Evolutionary conservation across 1,140 invertebrate genomes (phyloP).

Genomic region (Listronotus oregonensis): DNA sequence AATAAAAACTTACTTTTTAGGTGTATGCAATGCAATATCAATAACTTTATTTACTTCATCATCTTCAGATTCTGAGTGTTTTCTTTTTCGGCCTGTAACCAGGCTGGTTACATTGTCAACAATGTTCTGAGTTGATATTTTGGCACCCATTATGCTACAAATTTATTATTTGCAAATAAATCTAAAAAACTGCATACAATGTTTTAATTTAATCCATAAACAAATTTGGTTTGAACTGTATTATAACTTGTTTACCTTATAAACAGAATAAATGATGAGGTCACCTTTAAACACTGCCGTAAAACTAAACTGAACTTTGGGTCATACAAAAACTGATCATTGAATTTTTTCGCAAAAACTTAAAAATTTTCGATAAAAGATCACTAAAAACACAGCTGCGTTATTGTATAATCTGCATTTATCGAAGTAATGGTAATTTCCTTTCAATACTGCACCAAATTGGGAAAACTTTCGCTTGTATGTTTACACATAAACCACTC

Average conservation of each 20-base stretch:
- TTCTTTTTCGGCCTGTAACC: constrained; percentile 51
- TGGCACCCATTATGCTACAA: constrained; percentile 39
- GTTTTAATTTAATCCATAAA: neutral
- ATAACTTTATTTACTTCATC: constrained; percentile 54
- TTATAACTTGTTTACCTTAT: neutral
- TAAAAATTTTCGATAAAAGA: too few species aligned
- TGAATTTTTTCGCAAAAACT: too few species aligned
- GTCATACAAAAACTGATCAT: too few species aligned
- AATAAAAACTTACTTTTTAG: constrained; percentile 49
- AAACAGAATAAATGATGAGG: neutral
- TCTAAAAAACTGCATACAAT: neutral
- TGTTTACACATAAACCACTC: too few species aligned
- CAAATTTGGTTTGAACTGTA: neutral
- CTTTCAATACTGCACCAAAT: too few species aligned
- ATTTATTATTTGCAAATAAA: neutral
- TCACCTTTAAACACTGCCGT: too few species aligned
- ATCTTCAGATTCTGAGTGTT: constrained; percentile 49
- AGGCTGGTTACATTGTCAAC: constrained; percentile 47
- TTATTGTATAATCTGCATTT: too few species aligned
- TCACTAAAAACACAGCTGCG: too few species aligned
- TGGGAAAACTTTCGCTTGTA: too few species aligned
- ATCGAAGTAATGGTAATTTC: too few species aligned
- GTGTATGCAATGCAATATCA: constrained; percentile 54
- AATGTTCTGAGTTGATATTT: constrained; percentile 41
- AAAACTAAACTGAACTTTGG: too few species aligned